Conservation (phyloP, 2,797 vertebrate genomes). For the Hyperoplus lanceolatus region DNA sequence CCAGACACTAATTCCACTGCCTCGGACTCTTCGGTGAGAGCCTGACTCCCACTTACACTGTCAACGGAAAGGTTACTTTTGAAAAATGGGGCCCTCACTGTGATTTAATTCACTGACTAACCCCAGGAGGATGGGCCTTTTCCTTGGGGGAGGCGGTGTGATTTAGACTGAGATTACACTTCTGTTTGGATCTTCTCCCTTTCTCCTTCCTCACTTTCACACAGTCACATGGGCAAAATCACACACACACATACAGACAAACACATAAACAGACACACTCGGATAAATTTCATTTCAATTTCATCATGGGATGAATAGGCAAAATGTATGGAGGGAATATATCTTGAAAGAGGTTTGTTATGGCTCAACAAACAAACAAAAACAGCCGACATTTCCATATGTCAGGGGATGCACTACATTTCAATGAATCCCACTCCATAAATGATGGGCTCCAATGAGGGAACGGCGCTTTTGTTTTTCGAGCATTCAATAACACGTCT, state of each 20-base stretch:
- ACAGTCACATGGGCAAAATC: constrained; percentile 1
- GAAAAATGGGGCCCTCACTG: constrained; percentile 79
- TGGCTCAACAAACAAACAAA: constrained; percentile 54
- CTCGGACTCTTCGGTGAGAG: constrained; percentile 64
- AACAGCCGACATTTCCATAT: constrained; percentile 24
- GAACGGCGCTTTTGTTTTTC: constrained; percentile 68
- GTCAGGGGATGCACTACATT: constrained; percentile 34
- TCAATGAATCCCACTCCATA: constrained; percentile 45
- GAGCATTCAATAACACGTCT: constrained; percentile 65
- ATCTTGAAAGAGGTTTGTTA: constrained; percentile 38
- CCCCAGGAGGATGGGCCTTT: constrained; percentile 72
- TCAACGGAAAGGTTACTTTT: constrained; percentile 85
- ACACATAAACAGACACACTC: constrained; percentile 28
- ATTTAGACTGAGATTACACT: constrained; percentile 83
- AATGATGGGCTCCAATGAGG: constrained; percentile 52
- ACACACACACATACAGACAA: constrained; percentile 19
- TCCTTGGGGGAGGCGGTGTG: constrained; percentile 59
- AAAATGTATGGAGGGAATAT: constrained; percentile 29
- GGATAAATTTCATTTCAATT: constrained; percentile 65
- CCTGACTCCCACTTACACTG: constrained; percentile 82
- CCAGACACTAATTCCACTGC: constrained; percentile 74
- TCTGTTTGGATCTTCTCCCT: constrained; percentile 74
- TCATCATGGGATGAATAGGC: constrained; percentile 56
- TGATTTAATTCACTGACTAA: constrained; percentile 85
- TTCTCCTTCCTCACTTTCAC: constrained; percentile 38